Conservation (phyloP, 2,797 vertebrate species). For the Sebastes vulpes region DNA sequence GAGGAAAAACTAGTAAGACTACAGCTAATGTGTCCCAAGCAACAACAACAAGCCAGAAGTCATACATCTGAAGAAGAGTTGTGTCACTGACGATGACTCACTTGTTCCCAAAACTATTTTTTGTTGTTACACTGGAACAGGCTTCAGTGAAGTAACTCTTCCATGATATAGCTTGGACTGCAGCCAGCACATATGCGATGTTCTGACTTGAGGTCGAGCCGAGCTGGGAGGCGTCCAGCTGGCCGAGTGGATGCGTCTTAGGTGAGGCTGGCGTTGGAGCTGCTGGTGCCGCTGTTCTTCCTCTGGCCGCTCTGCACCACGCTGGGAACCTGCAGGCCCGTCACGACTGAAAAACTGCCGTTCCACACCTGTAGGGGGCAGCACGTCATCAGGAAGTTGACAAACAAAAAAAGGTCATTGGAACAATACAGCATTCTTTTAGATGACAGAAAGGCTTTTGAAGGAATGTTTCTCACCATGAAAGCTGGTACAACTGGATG, state of each 20-base stretch:
- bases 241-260: slow-evolving; percentile 76
- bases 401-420: background rate
- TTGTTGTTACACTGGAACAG: slow-evolving; percentile 28
- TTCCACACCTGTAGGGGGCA: slow-evolving; percentile 91
- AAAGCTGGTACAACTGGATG: slow-evolving; percentile 95
- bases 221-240: slow-evolving; percentile 19
- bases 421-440: background rate
- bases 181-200: slow-evolving; percentile 29
- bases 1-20: slow-evolving; percentile 42
- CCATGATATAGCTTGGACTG: slow-evolving; percentile 34
- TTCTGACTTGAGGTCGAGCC: slow-evolving; percentile 23
- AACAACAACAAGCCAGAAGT: slow-evolving; percentile 36
- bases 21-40: slow-evolving; percentile 45
- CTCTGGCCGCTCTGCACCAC: slow-evolving; percentile 92
- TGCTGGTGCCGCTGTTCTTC: slow-evolving; percentile 94
- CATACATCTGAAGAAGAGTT: slow-evolving; percentile 45
- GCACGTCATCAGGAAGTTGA: background rate
- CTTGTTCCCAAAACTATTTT: slow-evolving; percentile 1
- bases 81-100: slow-evolving; percentile 29
- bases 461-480: slow-evolving; percentile 84
- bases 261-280: slow-evolving; percentile 94
- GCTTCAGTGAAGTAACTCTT: slow-evolving; percentile 32
- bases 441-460: background rate
- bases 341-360: slow-evolving; percentile 93
- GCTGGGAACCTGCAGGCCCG: slow-evolving; percentile 93